Evolutionary conservation across 2,113 vertebrate genomes (phyloP).

Genomic region (Tichodroma muraria): DNA sequence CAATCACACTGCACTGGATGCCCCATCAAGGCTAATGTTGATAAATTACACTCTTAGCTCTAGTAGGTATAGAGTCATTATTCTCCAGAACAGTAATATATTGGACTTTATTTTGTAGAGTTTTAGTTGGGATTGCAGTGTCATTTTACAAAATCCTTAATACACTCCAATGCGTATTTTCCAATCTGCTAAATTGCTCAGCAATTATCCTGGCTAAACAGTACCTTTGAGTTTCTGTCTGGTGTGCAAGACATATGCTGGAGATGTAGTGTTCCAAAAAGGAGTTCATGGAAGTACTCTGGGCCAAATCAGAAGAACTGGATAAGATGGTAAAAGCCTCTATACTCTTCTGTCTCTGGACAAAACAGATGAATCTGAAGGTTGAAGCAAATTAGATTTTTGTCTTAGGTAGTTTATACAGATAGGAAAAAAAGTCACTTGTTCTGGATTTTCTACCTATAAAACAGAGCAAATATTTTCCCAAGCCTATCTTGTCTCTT

Average conservation of each 20-base stretch:
- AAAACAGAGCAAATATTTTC: neutral
- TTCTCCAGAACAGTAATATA: neutral
- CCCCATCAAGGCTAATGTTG: constrained; percentile 45
- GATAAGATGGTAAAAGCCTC: neutral
- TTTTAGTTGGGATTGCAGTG: neutral
- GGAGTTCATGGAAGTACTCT: neutral
- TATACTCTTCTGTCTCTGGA: neutral
- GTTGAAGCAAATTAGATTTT: neutral
- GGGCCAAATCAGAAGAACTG: neutral
- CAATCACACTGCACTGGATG: constrained; percentile 38
- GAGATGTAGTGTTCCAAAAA: neutral
- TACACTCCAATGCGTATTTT: neutral
- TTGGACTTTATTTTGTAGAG: neutral
- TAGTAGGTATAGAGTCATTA: constrained; percentile 14
- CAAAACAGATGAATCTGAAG: neutral
- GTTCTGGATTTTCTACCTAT: neutral
- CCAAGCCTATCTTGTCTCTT: neutral
- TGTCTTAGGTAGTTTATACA: neutral
- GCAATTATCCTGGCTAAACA: neutral
- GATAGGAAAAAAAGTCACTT: neutral
- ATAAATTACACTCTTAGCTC: constrained; percentile 24
- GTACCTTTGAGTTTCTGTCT: neutral
- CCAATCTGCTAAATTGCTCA: neutral
- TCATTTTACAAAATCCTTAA: constrained; percentile 11
- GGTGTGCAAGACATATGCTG: neutral